These are phyloP conservation scores for Corydoras maculifer DNA, from an alignment of 2,113 vertebrate species.

Conservation along the genomic window DNA sequence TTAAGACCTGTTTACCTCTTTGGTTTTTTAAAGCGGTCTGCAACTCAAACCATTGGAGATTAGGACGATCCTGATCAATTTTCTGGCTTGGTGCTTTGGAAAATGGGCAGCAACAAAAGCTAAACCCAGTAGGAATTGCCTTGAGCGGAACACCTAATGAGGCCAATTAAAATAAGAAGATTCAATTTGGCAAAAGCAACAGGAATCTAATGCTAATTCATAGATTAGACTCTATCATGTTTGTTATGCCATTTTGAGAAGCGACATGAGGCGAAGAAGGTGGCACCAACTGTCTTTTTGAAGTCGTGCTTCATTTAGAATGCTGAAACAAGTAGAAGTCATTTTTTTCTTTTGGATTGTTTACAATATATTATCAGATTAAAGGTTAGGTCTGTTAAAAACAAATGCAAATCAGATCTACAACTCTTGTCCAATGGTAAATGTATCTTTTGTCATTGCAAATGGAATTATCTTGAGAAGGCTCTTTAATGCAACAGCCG, in stretches of 20 bases:
- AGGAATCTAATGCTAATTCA: constrained; percentile 67
- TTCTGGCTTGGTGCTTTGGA: constrained; percentile 58
- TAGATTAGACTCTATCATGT: constrained; percentile 50
- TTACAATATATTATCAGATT: neutral
- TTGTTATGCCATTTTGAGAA: constrained; percentile 63
- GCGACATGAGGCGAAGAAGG: constrained; percentile 57
- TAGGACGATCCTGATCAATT: constrained; percentile 60
- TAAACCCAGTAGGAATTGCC: constrained; percentile 55
- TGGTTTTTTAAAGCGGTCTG: constrained; percentile 60
- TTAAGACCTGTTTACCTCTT: constrained; percentile 43
- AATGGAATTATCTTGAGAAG: constrained; percentile 32
- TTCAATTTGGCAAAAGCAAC: constrained; percentile 72
- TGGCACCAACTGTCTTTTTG: constrained; percentile 45
- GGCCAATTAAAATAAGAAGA: constrained; percentile 74
- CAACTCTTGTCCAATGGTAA: neutral
- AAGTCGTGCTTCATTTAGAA: constrained; percentile 50
- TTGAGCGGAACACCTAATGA: constrained; percentile 63
- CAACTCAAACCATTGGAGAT: constrained; percentile 59
- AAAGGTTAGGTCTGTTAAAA: no score
- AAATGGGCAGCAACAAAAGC: constrained; percentile 54
- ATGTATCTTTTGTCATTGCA: constrained; percentile 2
- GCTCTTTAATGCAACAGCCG: neutral
- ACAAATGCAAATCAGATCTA: no score
- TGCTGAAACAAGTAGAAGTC: constrained; percentile 32
- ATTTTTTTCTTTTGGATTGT: neutral